Conservation (phyloP, 2,888 invertebrate genomes). For the Frankliniella fusca region DNA sequence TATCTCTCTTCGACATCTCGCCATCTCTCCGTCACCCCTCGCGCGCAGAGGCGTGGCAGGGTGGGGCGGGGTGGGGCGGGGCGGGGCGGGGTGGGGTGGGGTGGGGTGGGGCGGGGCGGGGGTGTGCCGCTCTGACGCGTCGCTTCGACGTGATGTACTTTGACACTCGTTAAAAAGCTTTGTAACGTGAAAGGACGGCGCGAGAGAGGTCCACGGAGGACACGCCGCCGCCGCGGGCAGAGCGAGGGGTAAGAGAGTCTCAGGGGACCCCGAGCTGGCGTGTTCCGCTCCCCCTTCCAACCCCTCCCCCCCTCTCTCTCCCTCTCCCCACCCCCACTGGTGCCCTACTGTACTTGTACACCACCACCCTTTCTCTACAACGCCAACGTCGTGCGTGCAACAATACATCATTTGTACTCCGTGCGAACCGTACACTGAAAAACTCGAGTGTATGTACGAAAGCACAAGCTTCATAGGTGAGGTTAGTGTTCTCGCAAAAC, state of each 20-base stretch:
- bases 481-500: too few relatives aligned
- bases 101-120: not conserved
- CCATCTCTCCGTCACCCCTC: not conserved
- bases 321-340: too few relatives aligned
- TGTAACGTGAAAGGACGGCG: constrained; percentile 20
- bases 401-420: too few relatives aligned
- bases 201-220: not conserved
- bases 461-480: too few relatives aligned
- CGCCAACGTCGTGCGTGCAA: too few relatives aligned
- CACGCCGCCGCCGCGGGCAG: not conserved
- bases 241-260: not conserved
- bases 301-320: not conserved
- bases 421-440: too few relatives aligned
- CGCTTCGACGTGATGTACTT: constrained; percentile 24
- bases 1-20: constrained; percentile 13
- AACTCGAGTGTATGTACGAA: too few relatives aligned
- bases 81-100: not conserved
- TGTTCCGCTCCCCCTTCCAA: not conserved
- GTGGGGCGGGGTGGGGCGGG: not conserved
- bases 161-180: constrained; percentile 26
- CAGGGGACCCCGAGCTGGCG: not conserved
- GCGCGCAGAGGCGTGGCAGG: not conserved
- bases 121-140: not conserved
- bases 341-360: too few relatives aligned
- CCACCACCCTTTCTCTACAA: too few relatives aligned